These are phyloP conservation scores for Luehdorfia chinensis DNA, from an alignment of 1,140 invertebrate species.

Conservation along the genomic window DNA sequence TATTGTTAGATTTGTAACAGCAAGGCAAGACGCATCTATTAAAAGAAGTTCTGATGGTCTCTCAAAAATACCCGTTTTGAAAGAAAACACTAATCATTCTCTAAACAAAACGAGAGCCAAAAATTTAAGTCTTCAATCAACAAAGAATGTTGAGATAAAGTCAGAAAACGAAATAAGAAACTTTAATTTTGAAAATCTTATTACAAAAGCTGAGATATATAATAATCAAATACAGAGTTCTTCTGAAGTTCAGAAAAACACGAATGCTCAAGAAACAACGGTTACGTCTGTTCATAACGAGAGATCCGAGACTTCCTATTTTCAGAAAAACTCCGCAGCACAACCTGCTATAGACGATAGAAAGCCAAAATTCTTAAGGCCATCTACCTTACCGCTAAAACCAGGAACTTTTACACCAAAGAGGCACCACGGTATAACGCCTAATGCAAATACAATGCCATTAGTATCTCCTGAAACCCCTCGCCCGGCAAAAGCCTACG, in stretches of 20 bases:
- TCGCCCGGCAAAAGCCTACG: slow-evolving; percentile 90
- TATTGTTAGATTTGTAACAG: slow-evolving; percentile 25
- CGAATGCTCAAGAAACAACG: slow-evolving; percentile 39
- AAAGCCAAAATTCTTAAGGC: slow-evolving; percentile 85
- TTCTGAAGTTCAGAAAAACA: slow-evolving; percentile 59
- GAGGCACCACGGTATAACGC: slow-evolving; percentile 86
- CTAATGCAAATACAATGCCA: slow-evolving; percentile 85
- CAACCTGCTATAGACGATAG: slow-evolving; percentile 48
- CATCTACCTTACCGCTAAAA: slow-evolving; percentile 88
- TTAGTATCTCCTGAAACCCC: slow-evolving; percentile 94
- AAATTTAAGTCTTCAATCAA: slow-evolving; percentile 31
- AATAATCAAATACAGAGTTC: slow-evolving; percentile 71
- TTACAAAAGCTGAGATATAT: slow-evolving; percentile 74
- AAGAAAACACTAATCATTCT: slow-evolving; percentile 49
- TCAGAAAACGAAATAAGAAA: slow-evolving; percentile 66
- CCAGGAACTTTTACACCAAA: slow-evolving; percentile 89
- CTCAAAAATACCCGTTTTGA: slow-evolving; percentile 40
- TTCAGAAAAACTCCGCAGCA: slow-evolving; percentile 57
- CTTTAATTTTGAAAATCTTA: slow-evolving; percentile 78
- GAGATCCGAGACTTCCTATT: slow-evolving; percentile 72
- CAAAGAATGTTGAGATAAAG: slow-evolving; percentile 35
- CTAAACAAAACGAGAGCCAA: slow-evolving; percentile 40
- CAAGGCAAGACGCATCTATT: slow-evolving; percentile 39
- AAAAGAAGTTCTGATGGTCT: slow-evolving; percentile 58
- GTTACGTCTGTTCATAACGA: slow-evolving; percentile 42